phyloP scores from a whole-genome alignment of 2,113 vertebrate genomes.

The Ascaphus truei region DNA sequence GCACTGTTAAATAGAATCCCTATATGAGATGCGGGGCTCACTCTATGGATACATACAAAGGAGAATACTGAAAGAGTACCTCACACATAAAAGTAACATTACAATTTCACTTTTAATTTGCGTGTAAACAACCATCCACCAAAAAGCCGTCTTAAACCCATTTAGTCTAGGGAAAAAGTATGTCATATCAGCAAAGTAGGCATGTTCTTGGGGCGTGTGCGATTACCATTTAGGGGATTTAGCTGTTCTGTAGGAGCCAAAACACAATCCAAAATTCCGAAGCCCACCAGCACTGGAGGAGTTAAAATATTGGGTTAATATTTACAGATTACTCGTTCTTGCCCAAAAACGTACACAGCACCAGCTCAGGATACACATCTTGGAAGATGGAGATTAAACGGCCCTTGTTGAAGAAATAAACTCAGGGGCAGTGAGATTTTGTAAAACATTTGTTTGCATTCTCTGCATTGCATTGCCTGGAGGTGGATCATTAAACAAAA shows the following conservation, averaged over 20 bases:
- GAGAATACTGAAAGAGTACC: constrained; percentile 79
- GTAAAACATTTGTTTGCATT: constrained; percentile 7
- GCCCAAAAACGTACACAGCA: background rate
- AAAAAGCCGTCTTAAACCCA: constrained; percentile 69
- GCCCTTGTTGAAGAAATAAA: background rate
- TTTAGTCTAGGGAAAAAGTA: constrained; percentile 60
- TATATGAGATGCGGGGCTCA: constrained; percentile 84
- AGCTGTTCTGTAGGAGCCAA: background rate
- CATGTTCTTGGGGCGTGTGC: constrained; percentile 53
- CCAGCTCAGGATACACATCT: constrained; percentile 1
- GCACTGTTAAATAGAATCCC: constrained; percentile 80
- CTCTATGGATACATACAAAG: constrained; percentile 78
- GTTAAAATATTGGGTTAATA: background rate
- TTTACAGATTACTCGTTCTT: background rate
- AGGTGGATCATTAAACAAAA: background rate
- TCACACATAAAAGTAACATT: constrained; percentile 77
- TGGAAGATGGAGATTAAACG: background rate
- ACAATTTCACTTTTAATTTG: constrained; percentile 81
- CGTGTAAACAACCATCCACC: constrained; percentile 79
- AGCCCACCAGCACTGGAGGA: background rate
- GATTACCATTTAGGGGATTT: constrained; percentile 37
- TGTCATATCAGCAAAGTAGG: constrained; percentile 49
- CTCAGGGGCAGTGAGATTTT: background rate
- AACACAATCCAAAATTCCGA: background rate
- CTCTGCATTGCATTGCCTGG: no score